phyloP scores from a whole-genome alignment of 2,797 vertebrate genomes.

The Hipposideros larvatus region DNA sequence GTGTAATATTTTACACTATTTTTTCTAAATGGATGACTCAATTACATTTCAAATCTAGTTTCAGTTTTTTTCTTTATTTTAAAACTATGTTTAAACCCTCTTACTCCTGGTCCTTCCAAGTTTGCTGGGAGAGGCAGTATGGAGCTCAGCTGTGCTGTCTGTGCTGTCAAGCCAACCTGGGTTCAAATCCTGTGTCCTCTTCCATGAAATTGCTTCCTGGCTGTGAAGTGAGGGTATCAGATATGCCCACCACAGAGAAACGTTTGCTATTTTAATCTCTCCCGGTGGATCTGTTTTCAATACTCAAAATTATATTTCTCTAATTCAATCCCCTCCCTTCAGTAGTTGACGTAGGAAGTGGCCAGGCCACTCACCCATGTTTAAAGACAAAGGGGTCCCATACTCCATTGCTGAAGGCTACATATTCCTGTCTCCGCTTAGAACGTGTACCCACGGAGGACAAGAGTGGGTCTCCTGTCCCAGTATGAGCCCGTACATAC shows the following conservation, averaged over 20 bases:
- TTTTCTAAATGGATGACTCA: not conserved
- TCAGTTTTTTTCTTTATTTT: not conserved
- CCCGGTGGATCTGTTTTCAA: not conserved
- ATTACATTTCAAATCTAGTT: not conserved
- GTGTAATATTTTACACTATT: not conserved
- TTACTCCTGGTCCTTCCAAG: not conserved
- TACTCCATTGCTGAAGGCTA: too few relatives aligned
- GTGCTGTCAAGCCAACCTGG: too few relatives aligned
- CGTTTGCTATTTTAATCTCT: not conserved
- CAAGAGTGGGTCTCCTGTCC: not conserved
- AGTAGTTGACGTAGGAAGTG: not conserved
- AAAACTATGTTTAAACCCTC: not conserved
- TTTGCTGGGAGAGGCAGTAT: not conserved
- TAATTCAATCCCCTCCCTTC: not conserved
- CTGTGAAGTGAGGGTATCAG: not conserved
- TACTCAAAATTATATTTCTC: not conserved
- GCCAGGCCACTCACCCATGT: not conserved
- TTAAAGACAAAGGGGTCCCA: not conserved
- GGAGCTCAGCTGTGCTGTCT: not conserved
- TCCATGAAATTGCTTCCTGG: accelerated
- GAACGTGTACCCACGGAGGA: not conserved
- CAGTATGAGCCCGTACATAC: not conserved
- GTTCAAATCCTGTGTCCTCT: not conserved
- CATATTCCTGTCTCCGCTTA: not conserved
- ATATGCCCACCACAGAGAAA: not conserved